phyloP scores from a whole-genome alignment of 2,113 vertebrate species.

The Macrotis lagotis region DNA sequence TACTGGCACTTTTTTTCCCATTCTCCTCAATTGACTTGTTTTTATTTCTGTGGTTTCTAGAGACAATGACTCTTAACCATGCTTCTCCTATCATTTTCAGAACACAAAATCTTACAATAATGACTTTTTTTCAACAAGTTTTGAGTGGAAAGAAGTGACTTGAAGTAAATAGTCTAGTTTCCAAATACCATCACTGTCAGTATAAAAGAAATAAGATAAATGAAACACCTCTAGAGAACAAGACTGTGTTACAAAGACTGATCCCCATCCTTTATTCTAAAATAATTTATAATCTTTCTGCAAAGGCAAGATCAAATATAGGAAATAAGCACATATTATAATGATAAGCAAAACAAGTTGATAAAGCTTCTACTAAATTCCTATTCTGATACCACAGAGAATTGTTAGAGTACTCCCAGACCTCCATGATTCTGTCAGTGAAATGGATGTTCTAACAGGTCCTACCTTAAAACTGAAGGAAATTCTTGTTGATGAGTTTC shows the following conservation, averaged over 20 bases:
- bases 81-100: not conserved
- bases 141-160: not conserved
- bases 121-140: not conserved
- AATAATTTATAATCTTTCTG: not conserved
- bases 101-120: not conserved
- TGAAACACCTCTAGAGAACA: not conserved
- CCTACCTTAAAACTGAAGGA: not conserved
- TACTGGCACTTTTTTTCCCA: not conserved
- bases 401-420: too few species aligned
- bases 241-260: not conserved
- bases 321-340: not conserved
- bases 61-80: not conserved
- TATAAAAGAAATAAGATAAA: not conserved
- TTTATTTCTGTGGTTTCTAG: not conserved
- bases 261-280: too few species aligned
- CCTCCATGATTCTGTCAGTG: not conserved
- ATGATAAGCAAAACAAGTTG: not conserved
- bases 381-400: not conserved
- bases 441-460: not conserved
- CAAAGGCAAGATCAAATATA: not conserved
- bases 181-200: not conserved
- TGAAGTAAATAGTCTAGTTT: not conserved
- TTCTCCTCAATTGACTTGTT: not conserved
- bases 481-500: not conserved
- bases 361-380: too few species aligned